phyloP scores from a whole-genome alignment of 2,113 vertebrate genomes.

The Hydrolagus affinis region DNA sequence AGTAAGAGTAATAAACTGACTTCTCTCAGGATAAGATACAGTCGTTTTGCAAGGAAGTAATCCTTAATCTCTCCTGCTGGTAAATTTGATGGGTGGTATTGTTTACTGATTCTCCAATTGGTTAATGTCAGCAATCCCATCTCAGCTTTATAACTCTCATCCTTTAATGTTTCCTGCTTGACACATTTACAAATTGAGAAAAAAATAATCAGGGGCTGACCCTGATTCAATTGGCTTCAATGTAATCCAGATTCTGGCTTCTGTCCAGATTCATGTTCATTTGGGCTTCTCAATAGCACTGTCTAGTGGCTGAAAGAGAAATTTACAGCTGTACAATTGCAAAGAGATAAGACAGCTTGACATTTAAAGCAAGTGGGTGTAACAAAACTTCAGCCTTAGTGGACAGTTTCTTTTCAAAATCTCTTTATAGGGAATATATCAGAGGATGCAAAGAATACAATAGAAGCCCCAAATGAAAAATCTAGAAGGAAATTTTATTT shows the following conservation, averaged over 20 bases:
- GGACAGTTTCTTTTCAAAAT: not conserved
- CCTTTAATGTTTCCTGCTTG: not conserved
- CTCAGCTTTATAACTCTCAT: not conserved
- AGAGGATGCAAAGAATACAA: not conserved
- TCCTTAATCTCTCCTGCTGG: not conserved
- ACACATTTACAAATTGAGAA: slow-evolving; percentile 17
- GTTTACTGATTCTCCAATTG: not conserved
- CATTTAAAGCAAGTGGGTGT: not conserved
- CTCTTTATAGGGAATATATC: not conserved
- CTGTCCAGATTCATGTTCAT: not conserved
- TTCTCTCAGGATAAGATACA: too few relatives aligned
- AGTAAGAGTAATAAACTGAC: not conserved
- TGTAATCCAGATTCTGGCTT: not conserved
- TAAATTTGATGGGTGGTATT: not conserved
- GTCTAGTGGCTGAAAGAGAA: not conserved
- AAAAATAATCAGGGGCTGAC: not conserved
- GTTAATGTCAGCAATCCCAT: not conserved
- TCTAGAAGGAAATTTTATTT: too few relatives aligned
- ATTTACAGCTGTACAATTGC: too few relatives aligned
- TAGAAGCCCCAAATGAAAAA: not conserved
- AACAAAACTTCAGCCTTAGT: not conserved
- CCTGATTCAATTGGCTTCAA: not conserved
- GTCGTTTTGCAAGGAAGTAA: not conserved
- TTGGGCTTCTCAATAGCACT: slow-evolving; percentile 3
- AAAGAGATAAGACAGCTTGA: not conserved